These are phyloP conservation scores for Myotis myotis DNA, from an alignment of 2,797 vertebrate genomes.

Conservation along the genomic window DNA sequence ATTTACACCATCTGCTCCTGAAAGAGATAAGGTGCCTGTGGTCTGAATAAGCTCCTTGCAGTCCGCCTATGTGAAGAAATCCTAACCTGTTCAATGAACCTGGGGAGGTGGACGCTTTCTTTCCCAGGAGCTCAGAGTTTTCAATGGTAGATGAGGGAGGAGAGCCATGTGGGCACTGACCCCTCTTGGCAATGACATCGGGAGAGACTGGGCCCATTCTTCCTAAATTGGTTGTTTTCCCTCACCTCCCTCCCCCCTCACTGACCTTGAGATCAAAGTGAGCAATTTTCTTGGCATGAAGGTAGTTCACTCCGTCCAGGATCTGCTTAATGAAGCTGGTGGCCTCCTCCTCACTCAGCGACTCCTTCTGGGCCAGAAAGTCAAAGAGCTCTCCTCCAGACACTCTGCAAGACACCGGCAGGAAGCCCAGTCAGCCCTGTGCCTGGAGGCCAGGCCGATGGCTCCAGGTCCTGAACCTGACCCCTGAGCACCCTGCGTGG, in stretches of 20 bases:
- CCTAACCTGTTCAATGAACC: neutral
- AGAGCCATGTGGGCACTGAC: neutral
- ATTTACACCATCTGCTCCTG: neutral
- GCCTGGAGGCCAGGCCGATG: neutral
- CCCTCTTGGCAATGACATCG: neutral
- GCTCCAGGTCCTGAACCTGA: neutral
- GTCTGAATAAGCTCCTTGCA: neutral
- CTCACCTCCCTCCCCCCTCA: neutral
- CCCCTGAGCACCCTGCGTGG: neutral
- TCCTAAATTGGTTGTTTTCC: neutral
- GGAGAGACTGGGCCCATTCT: neutral
- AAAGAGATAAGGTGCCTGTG: neutral
- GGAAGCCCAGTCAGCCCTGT: neutral
- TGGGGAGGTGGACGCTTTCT: neutral
- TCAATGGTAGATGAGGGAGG: neutral
- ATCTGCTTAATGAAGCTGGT: conserved; percentile 98
- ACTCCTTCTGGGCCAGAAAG: conserved; percentile 92
- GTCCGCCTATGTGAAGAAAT: neutral
- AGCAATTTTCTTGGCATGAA: conserved; percentile 94
- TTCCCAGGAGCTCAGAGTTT: neutral
- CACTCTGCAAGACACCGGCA: conserved; percentile 68
- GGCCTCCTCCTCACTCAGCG: conserved; percentile 96
- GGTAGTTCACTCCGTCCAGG: conserved; percentile 94
- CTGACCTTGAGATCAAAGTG: conserved; percentile 98
- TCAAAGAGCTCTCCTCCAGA: conserved; percentile 77